Base-by-base conservation (phyloP, 1,140 invertebrate species). In the Camponotus pennsylvanicus region DNA sequence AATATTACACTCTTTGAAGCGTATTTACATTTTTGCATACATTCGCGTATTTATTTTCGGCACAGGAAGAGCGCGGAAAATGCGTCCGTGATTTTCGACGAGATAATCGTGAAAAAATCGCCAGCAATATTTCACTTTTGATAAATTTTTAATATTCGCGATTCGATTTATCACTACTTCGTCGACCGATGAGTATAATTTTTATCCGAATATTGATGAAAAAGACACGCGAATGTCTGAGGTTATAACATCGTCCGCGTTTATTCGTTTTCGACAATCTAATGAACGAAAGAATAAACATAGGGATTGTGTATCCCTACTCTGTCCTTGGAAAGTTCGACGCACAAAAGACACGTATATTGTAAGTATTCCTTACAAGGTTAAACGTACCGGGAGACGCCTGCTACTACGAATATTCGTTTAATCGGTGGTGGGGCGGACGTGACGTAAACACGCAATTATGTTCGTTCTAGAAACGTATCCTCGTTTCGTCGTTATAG, bases 1-100 rank as follows among this genome's bases (percentile, higher is more conserved):
- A 42, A 77, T 57, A 61, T 77, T 63, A 77, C n/a, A 63, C 15
- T 42, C 13, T 45, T 45, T 55, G 37, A 77, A n/a, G n/a, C 11
- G 18, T 77, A 61, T 77, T 77, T 77, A 63, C 57, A 13, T 9
- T 59, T 55, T 34, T 37, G 1, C 18, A 61, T 37, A 45, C 7
- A 11, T 15, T 7, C 27, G 42, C 21, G 9, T 4, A 52, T 57
- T 73, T 52, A 59, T 37, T 73, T 73, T 73, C 18, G 11, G 13
- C 21, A 3, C 37, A 34, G 4, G 15, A 32, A 76, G 37, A 57
- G 27, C n/a, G 34, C n/a, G 71, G 13, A 15, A 40, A 42, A 63
- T 57, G 8, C 21, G 37, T 4, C 13, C n/a, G 3, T 27, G 9
- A 61, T 42, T 57, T 2, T 15, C 4, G 37, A 6, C 3, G 6